These are phyloP conservation scores for Tetraodon nigroviridis DNA, from an alignment of 2,113 vertebrate species.

Conservation along the genomic window DNA sequence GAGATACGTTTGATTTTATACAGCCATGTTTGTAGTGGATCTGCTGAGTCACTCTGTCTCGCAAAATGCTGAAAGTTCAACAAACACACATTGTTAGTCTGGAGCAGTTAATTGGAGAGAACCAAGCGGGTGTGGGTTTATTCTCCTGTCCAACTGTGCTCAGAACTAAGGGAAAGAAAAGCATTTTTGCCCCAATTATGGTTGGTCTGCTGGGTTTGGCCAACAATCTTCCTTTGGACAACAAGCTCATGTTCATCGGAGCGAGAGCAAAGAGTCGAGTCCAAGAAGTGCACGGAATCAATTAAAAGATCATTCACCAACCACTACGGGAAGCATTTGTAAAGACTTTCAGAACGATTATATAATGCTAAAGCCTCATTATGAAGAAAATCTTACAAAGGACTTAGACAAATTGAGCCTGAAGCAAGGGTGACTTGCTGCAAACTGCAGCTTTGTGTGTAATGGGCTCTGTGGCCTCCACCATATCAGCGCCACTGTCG, in stretches of 20 bases:
- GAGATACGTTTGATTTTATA: slow-evolving; percentile 18
- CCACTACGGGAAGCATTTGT: slow-evolving; percentile 2
- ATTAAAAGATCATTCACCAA: slow-evolving; percentile 29
- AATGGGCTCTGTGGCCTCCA: not conserved
- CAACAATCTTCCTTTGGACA: slow-evolving; percentile 9
- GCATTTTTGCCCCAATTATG: slow-evolving; percentile 39
- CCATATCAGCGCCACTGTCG: not conserved
- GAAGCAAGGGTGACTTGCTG: not conserved
- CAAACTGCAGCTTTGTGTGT: not conserved
- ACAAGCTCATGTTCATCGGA: slow-evolving; percentile 25
- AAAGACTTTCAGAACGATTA: slow-evolving; percentile 13
- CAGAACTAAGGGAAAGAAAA: slow-evolving; percentile 37
- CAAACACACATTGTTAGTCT: slow-evolving; percentile 36
- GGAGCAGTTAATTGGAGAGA: slow-evolving; percentile 53
- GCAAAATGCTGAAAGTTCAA: slow-evolving; percentile 12
- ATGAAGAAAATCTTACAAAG: not conserved
- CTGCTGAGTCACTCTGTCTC: too few relatives aligned
- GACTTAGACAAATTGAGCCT: not conserved
- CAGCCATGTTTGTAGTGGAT: too few relatives aligned
- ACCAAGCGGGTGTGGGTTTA: slow-evolving; percentile 47
- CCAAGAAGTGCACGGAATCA: slow-evolving; percentile 26
- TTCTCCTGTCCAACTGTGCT: slow-evolving; percentile 40
- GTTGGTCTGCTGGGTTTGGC: slow-evolving; percentile 31
- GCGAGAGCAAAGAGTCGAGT: slow-evolving; percentile 20
- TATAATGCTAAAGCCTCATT: not conserved